Evolutionary conservation across 2,888 invertebrate species (phyloP).

Genomic region (Sialis lutaria): DNA sequence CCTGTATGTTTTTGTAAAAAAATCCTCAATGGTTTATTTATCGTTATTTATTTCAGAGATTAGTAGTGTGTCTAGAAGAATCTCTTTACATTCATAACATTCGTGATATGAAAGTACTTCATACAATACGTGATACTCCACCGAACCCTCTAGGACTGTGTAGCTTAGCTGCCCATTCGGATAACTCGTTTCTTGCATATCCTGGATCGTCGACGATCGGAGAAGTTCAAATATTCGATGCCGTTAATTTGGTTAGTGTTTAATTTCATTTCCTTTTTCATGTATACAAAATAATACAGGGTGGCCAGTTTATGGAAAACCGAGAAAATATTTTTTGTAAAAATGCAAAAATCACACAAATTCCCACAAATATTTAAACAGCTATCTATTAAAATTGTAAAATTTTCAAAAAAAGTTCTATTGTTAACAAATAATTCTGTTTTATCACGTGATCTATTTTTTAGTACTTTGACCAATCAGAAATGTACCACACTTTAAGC

Average conservation of each 20-base stretch:
- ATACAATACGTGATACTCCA: constrained; percentile 96
- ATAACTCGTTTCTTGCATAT: constrained; percentile 90
- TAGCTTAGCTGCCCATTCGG: constrained; percentile 75
- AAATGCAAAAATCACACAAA: no score
- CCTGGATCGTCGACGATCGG: constrained; percentile 88
- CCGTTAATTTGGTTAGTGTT: constrained; percentile 59
- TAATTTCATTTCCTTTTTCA: constrained; percentile 3
- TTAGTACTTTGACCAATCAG: no score
- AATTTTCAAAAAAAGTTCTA: no score
- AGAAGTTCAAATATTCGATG: constrained; percentile 92
- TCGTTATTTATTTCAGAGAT: constrained; percentile 39
- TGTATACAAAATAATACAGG: neutral
- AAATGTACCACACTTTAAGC: no score
- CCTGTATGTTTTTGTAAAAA: neutral
- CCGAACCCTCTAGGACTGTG: constrained; percentile 86
- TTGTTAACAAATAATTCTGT: constrained; percentile 1
- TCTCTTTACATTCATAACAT: constrained; percentile 97
- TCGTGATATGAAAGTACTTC: constrained; percentile 93
- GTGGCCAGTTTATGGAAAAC: no score
- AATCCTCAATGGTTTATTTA: neutral
- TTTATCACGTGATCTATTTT: no score
- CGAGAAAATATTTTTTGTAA: no score
- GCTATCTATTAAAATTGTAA: no score
- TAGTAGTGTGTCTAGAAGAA: constrained; percentile 95
- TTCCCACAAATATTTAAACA: no score